Percentiles rank a stretch among this genome's conserved stretches.
Conservation (phyloP, 2,797 vertebrate genomes). For the Psittacula echo region DNA sequence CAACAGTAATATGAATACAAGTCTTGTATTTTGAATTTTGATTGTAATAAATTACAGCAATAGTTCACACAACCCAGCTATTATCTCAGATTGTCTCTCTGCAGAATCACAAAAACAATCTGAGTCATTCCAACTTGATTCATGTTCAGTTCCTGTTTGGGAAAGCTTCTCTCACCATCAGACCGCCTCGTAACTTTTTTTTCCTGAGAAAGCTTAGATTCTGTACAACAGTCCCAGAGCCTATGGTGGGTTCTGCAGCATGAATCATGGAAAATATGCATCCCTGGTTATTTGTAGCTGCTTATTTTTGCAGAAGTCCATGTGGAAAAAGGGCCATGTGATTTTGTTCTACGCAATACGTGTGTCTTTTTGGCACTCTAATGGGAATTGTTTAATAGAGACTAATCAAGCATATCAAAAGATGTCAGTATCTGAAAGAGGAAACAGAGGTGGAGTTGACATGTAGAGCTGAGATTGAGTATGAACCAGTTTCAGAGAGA, state of each 20-base stretch:
- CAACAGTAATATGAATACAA: neutral
- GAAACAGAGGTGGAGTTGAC: neutral
- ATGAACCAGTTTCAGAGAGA: neutral
- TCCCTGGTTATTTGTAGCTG: slow-evolving; percentile 13
- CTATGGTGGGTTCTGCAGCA: slow-evolving; percentile 6
- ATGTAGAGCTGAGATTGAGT: neutral
- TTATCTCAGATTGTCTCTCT: slow-evolving; percentile 65
- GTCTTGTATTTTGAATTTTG: slow-evolving; percentile 31
- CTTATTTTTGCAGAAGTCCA: neutral
- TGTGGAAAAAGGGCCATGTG: neutral
- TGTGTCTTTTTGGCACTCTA: neutral
- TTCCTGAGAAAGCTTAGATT: slow-evolving; percentile 8
- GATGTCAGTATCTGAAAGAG: neutral
- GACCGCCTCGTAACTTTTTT: neutral
- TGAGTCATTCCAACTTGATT: slow-evolving; percentile 56
- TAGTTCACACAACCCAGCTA: slow-evolving; percentile 49
- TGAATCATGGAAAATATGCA: slow-evolving; percentile 59
- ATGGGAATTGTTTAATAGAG: neutral
- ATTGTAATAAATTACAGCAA: slow-evolving; percentile 47
- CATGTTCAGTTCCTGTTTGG: slow-evolving; percentile 59
- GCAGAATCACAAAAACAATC: slow-evolving; percentile 62
- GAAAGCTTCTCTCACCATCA: slow-evolving; percentile 31
- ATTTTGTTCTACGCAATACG: neutral
- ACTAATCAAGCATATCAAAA: neutral
- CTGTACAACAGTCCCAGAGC: neutral